These are phyloP conservation scores for Aricia agestis DNA, from an alignment of 1,140 invertebrate genomes.

Conservation along the genomic window DNA sequence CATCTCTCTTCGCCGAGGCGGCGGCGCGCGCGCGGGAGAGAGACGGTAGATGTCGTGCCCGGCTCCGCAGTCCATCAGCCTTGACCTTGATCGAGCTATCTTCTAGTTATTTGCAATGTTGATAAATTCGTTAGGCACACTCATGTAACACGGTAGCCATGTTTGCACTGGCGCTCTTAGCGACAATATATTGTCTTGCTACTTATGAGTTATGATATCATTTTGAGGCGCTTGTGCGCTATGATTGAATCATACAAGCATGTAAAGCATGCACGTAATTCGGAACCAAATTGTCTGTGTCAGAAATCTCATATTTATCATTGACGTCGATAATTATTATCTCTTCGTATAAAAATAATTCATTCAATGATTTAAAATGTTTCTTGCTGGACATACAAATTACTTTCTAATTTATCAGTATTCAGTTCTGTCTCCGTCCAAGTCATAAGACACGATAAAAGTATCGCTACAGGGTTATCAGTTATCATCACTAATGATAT, in stretches of 20 bases:
- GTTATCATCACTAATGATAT: background rate
- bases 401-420: background rate
- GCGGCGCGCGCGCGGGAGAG: constrained; percentile 31
- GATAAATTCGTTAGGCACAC: constrained; percentile 13
- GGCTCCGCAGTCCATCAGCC: constrained; percentile 43
- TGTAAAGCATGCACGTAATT: too few species aligned
- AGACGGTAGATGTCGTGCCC: constrained; percentile 38
- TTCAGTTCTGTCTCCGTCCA: background rate
- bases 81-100: constrained; percentile 63
- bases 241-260: background rate
- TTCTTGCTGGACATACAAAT: background rate
- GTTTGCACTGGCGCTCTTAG: constrained; percentile 3
- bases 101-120: constrained; percentile 46
- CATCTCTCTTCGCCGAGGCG: constrained; percentile 34
- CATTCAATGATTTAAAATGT: background rate
- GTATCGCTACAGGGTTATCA: background rate
- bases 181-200: background rate
- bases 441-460: background rate
- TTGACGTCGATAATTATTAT: too few species aligned
- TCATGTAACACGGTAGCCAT: constrained; percentile 8
- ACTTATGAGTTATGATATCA: background rate
- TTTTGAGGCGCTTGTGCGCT: background rate
- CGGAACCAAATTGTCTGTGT: too few species aligned
- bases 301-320: too few species aligned
- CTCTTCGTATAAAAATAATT: background rate